Percentiles rank a stretch among this genome's conserved stretches.
These are phyloP conservation scores for Tigriopus japonicus DNA, from an alignment of 1,140 invertebrate genomes.

Conservation along the genomic window DNA sequence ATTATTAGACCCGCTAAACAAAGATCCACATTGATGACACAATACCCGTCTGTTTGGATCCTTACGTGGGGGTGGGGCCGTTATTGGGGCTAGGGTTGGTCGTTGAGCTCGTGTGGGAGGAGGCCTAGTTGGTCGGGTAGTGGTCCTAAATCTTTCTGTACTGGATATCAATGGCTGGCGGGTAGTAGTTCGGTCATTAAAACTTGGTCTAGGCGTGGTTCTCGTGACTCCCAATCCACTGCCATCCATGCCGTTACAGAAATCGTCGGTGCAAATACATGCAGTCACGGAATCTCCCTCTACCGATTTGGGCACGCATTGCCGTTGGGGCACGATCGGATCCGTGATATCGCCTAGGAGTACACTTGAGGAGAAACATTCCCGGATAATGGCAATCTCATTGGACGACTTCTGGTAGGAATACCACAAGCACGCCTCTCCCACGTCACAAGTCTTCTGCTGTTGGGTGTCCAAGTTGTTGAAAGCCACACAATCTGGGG, in stretches of 20 bases:
- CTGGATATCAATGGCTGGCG: too few relatives aligned
- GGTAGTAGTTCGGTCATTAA: too few relatives aligned
- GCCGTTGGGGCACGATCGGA: neutral
- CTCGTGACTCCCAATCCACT: neutral
- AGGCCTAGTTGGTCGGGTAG: neutral
- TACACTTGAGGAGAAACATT: constrained; percentile 12
- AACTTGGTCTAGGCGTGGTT: too few relatives aligned
- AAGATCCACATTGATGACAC: constrained; percentile 10
- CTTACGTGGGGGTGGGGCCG: too few relatives aligned
- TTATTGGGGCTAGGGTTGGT: too few relatives aligned
- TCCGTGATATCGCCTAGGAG: constrained; percentile 10
- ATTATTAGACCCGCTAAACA: neutral
- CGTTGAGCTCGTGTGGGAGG: neutral
- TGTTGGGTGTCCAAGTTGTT: neutral
- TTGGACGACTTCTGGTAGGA: constrained; percentile 7
- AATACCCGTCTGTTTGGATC: neutral
- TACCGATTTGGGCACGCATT: constrained; percentile 5
- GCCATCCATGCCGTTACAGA: constrained; percentile 5
- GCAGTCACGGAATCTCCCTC: constrained; percentile 4
- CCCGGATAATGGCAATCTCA: constrained; percentile 4
- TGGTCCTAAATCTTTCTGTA: too few relatives aligned
- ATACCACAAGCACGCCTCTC: constrained; percentile 13
- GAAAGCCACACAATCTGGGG: constrained; percentile 4
- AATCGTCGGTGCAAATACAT: constrained; percentile 10
- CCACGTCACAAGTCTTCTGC: neutral